Percentiles rank a stretch among this genome's conserved stretches.
These are phyloP conservation scores for Astropecten irregularis DNA, from an alignment of 53 echinoderm and acorn worm species.

Conservation along the genomic window DNA sequence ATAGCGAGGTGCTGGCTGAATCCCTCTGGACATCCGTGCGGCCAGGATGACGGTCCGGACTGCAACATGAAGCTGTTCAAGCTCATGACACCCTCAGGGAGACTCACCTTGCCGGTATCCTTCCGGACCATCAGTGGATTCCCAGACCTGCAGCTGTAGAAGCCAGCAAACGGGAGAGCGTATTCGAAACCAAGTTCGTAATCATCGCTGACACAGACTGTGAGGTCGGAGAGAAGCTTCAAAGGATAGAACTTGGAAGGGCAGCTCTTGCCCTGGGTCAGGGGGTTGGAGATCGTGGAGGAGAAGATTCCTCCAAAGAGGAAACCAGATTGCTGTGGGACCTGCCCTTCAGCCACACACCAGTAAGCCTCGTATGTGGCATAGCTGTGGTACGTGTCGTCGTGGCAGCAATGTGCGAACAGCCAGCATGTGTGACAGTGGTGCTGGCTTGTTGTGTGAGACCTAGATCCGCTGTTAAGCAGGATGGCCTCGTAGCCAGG, in stretches of 20 bases:
- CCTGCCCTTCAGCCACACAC: constrained; percentile 33
- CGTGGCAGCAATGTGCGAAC: constrained; percentile 17
- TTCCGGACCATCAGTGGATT: constrained; percentile 44
- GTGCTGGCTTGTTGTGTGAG: constrained; percentile 24
- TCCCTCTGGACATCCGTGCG: constrained; percentile 46
- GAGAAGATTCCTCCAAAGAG: constrained; percentile 54
- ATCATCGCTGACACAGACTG: constrained; percentile 60
- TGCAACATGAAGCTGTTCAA: constrained; percentile 21
- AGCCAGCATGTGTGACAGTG: constrained; percentile 38
- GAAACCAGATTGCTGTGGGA: constrained; percentile 48
- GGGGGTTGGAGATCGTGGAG: constrained; percentile 24
- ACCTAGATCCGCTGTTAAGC: constrained; percentile 1
- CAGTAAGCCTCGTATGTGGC: constrained; percentile 47
- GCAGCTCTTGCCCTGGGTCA: constrained; percentile 41
- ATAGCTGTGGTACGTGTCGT: constrained; percentile 11
- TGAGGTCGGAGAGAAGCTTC: constrained; percentile 36
- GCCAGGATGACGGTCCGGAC: constrained; percentile 44
- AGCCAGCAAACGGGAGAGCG: constrained; percentile 56
- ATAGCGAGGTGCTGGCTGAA: constrained; percentile 56
- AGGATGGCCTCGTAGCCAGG: constrained; percentile 32
- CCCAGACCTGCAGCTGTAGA: constrained; percentile 55
- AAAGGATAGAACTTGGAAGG: constrained; percentile 47
- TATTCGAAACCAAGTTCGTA: constrained; percentile 48
- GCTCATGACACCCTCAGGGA: not conserved
- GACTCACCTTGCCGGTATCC: not conserved